These are phyloP conservation scores for Eufriesea mexicana DNA, from an alignment of 1,140 invertebrate genomes.

Conservation along the genomic window DNA sequence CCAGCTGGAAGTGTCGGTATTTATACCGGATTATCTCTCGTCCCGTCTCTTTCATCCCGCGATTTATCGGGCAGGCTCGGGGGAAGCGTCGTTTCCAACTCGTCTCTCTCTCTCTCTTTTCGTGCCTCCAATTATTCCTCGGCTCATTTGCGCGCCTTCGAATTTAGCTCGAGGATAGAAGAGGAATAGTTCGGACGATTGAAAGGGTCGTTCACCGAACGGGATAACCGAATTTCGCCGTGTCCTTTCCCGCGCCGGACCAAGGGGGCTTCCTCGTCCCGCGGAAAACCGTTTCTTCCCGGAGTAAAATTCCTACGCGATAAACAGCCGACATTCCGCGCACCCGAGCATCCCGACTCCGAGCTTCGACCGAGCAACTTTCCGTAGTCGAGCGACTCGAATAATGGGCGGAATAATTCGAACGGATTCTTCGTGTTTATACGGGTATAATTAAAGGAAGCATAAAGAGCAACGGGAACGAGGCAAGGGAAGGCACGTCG, in stretches of 20 bases:
- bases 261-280: no score
- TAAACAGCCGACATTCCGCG: background rate
- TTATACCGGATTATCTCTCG: background rate
- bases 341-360: background rate
- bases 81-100: no score
- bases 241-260: background rate
- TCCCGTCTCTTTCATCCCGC: background rate
- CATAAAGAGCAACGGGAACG: background rate
- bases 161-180: no score
- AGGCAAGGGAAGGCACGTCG: no score
- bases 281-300: background rate
- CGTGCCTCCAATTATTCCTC: no score
- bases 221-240: background rate
- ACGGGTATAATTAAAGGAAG: background rate
- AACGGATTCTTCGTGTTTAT: background rate
- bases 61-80: no score
- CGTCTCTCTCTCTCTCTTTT: no score
- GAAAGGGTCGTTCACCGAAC: background rate
- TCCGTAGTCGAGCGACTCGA: background rate
- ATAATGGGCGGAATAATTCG: slow-evolving; percentile 16
- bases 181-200: no score
- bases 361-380: background rate
- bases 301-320: background rate
- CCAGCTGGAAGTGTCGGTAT: background rate
- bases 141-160: no score